Base-by-base conservation (phyloP, 2,888 invertebrate genomes). In the Calliopum simillimum region DNA sequence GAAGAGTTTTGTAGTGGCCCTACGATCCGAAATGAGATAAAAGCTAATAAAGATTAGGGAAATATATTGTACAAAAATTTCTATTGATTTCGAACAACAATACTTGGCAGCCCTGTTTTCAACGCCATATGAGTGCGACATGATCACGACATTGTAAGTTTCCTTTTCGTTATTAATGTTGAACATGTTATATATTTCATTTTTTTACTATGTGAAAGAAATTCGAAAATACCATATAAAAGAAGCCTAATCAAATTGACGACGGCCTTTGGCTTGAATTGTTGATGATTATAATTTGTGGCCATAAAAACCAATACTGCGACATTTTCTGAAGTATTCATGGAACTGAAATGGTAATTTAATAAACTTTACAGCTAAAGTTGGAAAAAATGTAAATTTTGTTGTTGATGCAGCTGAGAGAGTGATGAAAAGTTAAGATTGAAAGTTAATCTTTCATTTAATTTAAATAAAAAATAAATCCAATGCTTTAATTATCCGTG, bases 251-350 rank as follows among this genome's bases (percentile, higher is more conserved):
- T 49, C 19, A n/a, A n/a, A n/a, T 49, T n/a, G 49, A 16, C 49
- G 49, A 16, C 49, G 6, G 16, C 49, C 49, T 49, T 49, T 49
- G 49, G 19, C 49, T 49, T 33, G 33, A 33, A 33, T 33, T 41
- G 33, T 25, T 14, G 13, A 58, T 25, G 41, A 58, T 33, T 58
- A 12, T 58, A 59, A 59, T 59, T 33, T 59, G 43, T 41, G 59
- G 12, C 14, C 8, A 59, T 59, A 6, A 33, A 58, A 59, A 16
- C 33, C 13, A 59, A 59, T 16, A 41, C 14, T 14, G 21, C 53
- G 55, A 53, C 44, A 53, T 59, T 59, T 59, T 68, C 33, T 59
- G 14, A 41, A 59, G 47, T 49, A 67, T 21, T 47, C 67, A 25
- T 67, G 58, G 46, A 66, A 25, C 23, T 41, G 16, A 16, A 62